These are phyloP conservation scores for Caenorhabditis briggsae DNA, from an alignment of 1,140 invertebrate species.

Conservation along the genomic window DNA sequence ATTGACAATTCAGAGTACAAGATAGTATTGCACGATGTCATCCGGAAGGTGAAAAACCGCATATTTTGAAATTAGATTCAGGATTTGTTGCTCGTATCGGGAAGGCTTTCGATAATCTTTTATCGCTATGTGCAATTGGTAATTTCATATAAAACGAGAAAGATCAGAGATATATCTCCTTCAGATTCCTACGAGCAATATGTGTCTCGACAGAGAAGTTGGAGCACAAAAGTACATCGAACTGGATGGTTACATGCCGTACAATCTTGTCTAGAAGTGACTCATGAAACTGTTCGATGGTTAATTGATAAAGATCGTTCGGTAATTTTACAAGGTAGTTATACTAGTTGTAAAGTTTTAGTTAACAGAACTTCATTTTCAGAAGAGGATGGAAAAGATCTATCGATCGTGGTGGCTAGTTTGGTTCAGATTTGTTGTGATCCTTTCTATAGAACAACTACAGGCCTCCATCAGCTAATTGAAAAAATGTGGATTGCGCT, in stretches of 20 bases:
- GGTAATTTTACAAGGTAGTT: slow-evolving; percentile 50
- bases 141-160: not conserved
- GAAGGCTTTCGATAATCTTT: slow-evolving; percentile 38
- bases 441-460: slow-evolving; percentile 37
- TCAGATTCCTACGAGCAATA: slow-evolving; percentile 57
- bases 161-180: not conserved
- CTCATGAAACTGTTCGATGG: slow-evolving; percentile 45
- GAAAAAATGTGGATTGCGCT: slow-evolving; percentile 60
- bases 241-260: slow-evolving; percentile 59
- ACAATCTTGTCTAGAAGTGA: slow-evolving; percentile 13
- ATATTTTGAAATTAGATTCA: slow-evolving; percentile 24
- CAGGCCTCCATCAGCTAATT: slow-evolving; percentile 48
- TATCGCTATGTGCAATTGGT: slow-evolving; percentile 57
- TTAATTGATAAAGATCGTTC: slow-evolving; percentile 50
- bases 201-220: slow-evolving; percentile 15
- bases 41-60: slow-evolving; percentile 11
- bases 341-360: not conserved
- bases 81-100: slow-evolving; percentile 13
- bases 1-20: not conserved
- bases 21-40: slow-evolving; percentile 28
- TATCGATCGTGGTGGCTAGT: slow-evolving; percentile 26
- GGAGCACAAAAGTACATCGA: slow-evolving; percentile 42
- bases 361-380: not conserved
- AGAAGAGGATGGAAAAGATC: slow-evolving; percentile 59
- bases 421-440: slow-evolving; percentile 57